These are phyloP conservation scores for Drosophila tristis DNA, from an alignment of 1,140 invertebrate species.

Conservation along the genomic window DNA sequence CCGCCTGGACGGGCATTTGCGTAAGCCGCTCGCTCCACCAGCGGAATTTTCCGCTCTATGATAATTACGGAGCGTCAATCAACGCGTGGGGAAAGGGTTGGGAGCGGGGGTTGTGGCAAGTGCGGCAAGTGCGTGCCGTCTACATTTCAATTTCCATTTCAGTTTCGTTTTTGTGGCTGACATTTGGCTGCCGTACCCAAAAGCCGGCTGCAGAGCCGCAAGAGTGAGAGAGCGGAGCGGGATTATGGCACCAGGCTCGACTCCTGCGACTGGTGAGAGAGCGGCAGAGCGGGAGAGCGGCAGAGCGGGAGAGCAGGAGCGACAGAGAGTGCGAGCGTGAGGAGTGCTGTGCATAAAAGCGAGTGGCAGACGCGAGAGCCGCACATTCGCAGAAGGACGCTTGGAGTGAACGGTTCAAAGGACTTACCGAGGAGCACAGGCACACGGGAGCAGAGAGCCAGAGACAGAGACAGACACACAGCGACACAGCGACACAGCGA, in stretches of 20 bases:
- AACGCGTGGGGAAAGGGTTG: conserved; percentile 11
- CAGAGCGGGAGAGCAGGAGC: background rate
- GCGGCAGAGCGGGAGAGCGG: background rate
- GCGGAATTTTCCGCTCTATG: conserved; percentile 71
- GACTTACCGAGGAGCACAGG: conserved; percentile 18
- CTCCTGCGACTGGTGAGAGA: conserved; percentile 29
- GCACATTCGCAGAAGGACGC: conserved; percentile 65
- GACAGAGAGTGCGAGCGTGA: background rate
- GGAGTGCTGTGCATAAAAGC: conserved; percentile 48
- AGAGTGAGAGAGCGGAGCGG: conserved; percentile 1
- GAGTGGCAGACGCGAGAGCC: conserved; percentile 10
- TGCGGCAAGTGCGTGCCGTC: conserved; percentile 14
- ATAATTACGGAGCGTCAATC: conserved; percentile 68
- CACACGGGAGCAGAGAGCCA: background rate
- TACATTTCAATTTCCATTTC: conserved; percentile 50
- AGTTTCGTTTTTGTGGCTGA: conserved; percentile 14
- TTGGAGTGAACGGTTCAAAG: conserved; percentile 59
- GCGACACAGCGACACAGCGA: background rate
- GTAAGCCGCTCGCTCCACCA: background rate
- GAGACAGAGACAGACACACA: too few relatives aligned
- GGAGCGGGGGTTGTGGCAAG: too few relatives aligned
- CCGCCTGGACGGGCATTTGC: background rate
- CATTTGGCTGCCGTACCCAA: conserved; percentile 49
- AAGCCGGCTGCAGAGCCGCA: conserved; percentile 11
- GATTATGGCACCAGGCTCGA: conserved; percentile 52